Evolutionary conservation across 2,888 invertebrate genomes (phyloP).

Genomic region (Hesperia comma): DNA sequence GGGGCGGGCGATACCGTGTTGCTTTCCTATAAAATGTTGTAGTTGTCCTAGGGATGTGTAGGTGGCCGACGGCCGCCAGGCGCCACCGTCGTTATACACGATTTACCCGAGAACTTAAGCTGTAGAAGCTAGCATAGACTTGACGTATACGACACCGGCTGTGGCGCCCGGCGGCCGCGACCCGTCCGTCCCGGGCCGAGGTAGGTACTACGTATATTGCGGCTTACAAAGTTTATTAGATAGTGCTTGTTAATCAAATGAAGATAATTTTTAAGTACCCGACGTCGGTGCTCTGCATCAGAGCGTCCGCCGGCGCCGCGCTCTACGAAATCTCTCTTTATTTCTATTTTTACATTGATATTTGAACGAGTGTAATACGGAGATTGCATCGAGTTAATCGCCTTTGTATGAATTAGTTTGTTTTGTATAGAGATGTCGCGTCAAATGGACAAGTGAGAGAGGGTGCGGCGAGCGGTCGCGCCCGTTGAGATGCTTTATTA

Average conservation of each 20-base stretch:
- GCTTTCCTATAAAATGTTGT: constrained; percentile 32
- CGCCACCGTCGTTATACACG: constrained; percentile 24
- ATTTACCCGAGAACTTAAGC: constrained; percentile 9
- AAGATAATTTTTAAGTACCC: constrained; percentile 44
- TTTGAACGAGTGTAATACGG: constrained; percentile 59
- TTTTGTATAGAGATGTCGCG: constrained; percentile 63
- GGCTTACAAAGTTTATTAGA: constrained; percentile 61
- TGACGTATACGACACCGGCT: not conserved
- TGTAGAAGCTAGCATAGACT: constrained; percentile 19
- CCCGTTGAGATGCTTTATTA: constrained; percentile 80
- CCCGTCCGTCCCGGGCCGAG: no score
- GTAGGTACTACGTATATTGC: constrained; percentile 30
- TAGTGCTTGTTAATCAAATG: constrained; percentile 73
- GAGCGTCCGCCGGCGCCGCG: constrained; percentile 65
- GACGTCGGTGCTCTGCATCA: constrained; percentile 77
- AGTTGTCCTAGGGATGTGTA: constrained; percentile 25
- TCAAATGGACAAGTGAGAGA: constrained; percentile 61
- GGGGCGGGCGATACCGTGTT: constrained; percentile 26
- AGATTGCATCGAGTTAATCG: constrained; percentile 59
- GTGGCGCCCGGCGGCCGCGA: not conserved
- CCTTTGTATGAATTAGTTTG: constrained; percentile 58
- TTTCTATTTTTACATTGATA: constrained; percentile 39
- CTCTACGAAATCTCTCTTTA: constrained; percentile 69
- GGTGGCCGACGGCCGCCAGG: not conserved
- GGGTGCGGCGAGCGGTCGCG: constrained; percentile 56